Evolutionary conservation across 2,797 vertebrate genomes (phyloP).

Genomic region (Onychomys torridus): DNA sequence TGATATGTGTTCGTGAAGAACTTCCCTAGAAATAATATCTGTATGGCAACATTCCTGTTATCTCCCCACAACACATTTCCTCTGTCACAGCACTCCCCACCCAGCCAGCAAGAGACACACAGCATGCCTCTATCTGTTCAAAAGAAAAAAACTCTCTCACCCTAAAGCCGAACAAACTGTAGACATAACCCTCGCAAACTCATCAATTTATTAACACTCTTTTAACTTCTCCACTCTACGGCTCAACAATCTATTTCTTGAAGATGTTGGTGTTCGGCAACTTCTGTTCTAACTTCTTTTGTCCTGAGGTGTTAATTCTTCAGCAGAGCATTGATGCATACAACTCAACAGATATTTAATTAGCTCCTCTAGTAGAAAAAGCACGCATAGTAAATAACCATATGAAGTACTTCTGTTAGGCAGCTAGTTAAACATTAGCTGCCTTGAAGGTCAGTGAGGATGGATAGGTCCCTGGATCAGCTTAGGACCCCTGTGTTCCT

Average conservation of each 20-base stretch:
- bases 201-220: neutral
- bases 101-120: neutral
- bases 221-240: neutral
- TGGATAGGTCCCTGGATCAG: neutral
- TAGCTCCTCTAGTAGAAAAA: neutral
- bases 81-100: neutral
- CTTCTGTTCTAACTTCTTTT: neutral
- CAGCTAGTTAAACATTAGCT: neutral
- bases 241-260: neutral
- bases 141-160: neutral
- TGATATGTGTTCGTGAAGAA: neutral
- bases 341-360: neutral
- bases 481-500: neutral
- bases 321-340: neutral
- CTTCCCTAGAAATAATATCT: neutral
- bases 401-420: neutral
- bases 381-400: neutral
- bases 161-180: neutral
- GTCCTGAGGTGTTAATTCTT: slow-evolving; percentile 17
- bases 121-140: neutral
- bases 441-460: neutral
- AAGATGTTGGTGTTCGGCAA: neutral
- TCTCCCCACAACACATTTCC: slow-evolving; percentile 26
- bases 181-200: neutral
- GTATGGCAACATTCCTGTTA: neutral